Percentiles rank a stretch among this genome's conserved stretches.
Conservation (phyloP, 2,797 vertebrate genomes). For the Zalophus californianus region DNA sequence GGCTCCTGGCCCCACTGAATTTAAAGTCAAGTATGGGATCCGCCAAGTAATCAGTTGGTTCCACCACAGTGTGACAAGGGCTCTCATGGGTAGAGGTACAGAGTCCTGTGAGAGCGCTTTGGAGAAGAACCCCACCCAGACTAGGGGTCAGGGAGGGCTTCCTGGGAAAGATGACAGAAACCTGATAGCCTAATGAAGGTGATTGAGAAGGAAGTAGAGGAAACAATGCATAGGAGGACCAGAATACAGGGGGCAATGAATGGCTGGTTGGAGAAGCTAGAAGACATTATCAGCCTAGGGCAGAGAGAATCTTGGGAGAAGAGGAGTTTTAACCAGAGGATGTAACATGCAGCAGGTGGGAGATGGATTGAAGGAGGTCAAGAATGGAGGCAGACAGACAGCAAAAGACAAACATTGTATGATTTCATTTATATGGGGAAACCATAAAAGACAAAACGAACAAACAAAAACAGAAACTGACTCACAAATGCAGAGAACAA, state of each 20-base stretch:
- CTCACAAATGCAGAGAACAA: not conserved
- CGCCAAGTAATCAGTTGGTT: not conserved
- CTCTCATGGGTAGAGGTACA: not conserved
- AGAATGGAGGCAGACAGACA: not conserved
- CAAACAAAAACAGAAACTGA: not conserved
- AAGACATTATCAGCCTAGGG: not conserved
- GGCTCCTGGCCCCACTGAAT: not conserved
- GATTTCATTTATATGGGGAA: not conserved
- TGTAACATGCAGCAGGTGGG: rapidly evolving
- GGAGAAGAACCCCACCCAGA: not conserved
- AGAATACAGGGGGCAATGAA: not conserved
- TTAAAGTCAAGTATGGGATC: not conserved
- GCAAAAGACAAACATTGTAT: not conserved
- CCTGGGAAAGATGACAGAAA: not conserved
- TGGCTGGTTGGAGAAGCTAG: not conserved
- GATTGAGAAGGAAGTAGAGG: not conserved
- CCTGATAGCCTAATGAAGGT: not conserved
- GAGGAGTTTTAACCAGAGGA: not conserved
- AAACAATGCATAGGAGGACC: not conserved
- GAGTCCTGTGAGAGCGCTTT: not conserved
- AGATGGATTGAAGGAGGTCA: not conserved
- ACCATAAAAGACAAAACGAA: not conserved
- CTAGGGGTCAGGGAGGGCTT: not conserved
- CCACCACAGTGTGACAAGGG: not conserved
- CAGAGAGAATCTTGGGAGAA: not conserved